A percentile compares a stretch with the other conserved stretches of the same genome.
Conservation (phyloP, 1,140 invertebrate species). For the Ooceraea biroi region DNA sequence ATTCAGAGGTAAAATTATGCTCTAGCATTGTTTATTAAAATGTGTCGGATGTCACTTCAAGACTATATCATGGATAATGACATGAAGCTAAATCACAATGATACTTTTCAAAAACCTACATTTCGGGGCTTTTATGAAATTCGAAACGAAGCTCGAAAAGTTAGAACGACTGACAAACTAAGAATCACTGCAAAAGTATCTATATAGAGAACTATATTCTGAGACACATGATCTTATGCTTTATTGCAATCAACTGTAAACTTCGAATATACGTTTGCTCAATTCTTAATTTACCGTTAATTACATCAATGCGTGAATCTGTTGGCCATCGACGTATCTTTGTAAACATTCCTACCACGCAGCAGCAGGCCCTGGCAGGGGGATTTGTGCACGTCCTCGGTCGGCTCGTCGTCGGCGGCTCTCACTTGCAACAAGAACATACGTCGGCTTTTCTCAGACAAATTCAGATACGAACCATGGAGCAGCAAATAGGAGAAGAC, state of each 20-base stretch:
- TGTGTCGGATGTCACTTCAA: slow-evolving; percentile 61
- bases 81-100: slow-evolving; percentile 68
- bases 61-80: slow-evolving; percentile 68
- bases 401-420: slow-evolving; percentile 87
- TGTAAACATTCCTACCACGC: slow-evolving; percentile 84
- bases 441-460: slow-evolving; percentile 84
- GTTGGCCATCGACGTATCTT: slow-evolving; percentile 82
- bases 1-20: slow-evolving; percentile 63
- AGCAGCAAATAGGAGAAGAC: slow-evolving; percentile 89
- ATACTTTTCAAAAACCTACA: slow-evolving; percentile 64
- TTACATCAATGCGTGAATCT: slow-evolving; percentile 76
- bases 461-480: slow-evolving; percentile 88
- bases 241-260: not conserved
- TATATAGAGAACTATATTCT: not conserved
- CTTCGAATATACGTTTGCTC: not conserved
- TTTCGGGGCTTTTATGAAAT: slow-evolving; percentile 63
- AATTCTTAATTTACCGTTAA: not conserved
- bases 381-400: slow-evolving; percentile 84
- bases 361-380: slow-evolving; percentile 86
- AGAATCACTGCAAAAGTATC: not conserved
- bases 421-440: slow-evolving; percentile 88
- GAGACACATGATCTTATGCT: slow-evolving; percentile 19
- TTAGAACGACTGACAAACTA: not conserved
- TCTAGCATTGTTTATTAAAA: slow-evolving; percentile 71
- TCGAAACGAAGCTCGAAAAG: not conserved